Percentiles rank a stretch among this genome's conserved stretches.
phyloP scores from a whole-genome alignment of 2,113 vertebrate genomes.

The Chaetura pelagica region DNA sequence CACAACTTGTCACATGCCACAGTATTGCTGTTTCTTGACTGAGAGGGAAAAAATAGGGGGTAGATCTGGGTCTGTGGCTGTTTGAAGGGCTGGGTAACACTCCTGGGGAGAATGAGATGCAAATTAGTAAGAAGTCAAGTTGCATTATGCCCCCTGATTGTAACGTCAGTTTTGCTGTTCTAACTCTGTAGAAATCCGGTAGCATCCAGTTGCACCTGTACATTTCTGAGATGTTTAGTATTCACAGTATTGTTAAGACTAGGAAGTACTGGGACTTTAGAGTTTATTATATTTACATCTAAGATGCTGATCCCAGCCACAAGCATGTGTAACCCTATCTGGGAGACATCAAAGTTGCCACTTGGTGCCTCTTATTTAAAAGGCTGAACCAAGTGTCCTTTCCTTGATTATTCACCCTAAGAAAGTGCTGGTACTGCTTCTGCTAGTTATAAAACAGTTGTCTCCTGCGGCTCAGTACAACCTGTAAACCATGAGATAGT shows the following conservation, averaged over 20 bases:
- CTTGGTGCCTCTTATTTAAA: neutral
- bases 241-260: neutral
- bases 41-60: neutral
- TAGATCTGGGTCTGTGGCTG: neutral
- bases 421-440: neutral
- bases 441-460: neutral
- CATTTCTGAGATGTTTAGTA: accelerated
- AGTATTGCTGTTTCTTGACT: neutral
- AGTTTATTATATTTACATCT: neutral
- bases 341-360: neutral
- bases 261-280: neutral
- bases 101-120: neutral
- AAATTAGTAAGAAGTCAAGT: neutral
- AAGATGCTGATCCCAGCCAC: neutral
- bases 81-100: neutral
- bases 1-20: neutral
- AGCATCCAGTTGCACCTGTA: neutral
- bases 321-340: neutral
- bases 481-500: neutral
- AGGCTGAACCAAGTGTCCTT: neutral
- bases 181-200: neutral
- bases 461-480: neutral
- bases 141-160: neutral
- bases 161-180: neutral
- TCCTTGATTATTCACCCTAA: neutral